These are phyloP conservation scores for Buceros bicornis DNA, from an alignment of 2,797 vertebrate genomes.

Conservation along the genomic window DNA sequence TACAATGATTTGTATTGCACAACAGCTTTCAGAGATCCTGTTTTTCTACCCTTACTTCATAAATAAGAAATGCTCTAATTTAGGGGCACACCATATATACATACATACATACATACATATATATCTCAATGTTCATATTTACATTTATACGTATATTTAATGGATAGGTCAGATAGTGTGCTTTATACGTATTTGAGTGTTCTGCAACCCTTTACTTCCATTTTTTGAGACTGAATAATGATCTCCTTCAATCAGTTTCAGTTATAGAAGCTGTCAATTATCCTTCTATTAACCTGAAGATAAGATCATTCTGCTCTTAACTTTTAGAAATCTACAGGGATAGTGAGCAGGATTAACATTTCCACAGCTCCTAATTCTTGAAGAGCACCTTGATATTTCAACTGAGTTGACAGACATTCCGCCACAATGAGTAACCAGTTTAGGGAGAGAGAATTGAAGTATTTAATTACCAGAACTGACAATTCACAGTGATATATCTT, in stretches of 20 bases:
- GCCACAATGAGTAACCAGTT: background rate
- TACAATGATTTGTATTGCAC: background rate
- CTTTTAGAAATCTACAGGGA: background rate
- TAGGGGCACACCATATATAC: background rate
- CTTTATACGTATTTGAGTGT: background rate
- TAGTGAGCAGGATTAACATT: constrained; percentile 28
- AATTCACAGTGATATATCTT: background rate
- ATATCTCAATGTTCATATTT: background rate
- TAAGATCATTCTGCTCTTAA: background rate
- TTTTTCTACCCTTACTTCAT: background rate
- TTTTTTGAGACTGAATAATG: background rate
- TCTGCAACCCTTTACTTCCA: background rate
- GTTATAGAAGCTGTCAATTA: background rate
- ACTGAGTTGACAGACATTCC: background rate
- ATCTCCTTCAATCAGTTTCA: background rate
- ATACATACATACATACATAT: too few species aligned
- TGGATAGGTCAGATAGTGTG: background rate
- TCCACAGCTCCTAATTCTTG: background rate
- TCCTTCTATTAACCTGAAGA: background rate
- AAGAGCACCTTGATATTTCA: constrained; percentile 30
- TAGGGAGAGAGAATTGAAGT: background rate
- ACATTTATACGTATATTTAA: background rate
- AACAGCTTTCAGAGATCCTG: background rate
- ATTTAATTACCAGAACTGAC: background rate
- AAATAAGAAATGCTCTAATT: background rate